These are phyloP conservation scores for Mixornis gularis DNA, from an alignment of 2,113 vertebrate genomes.

Conservation along the genomic window DNA sequence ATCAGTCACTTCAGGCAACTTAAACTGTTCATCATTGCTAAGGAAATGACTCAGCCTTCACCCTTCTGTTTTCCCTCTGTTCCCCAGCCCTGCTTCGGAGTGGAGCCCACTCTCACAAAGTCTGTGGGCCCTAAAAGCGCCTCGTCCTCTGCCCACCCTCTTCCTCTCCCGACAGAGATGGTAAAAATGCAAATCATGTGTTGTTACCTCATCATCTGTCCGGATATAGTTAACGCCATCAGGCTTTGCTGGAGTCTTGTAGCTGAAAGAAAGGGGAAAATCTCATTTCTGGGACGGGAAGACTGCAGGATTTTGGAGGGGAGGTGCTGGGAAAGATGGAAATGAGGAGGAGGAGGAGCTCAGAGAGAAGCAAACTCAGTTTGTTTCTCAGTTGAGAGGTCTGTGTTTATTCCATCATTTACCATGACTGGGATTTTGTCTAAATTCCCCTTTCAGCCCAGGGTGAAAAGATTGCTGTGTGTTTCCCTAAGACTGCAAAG, in stretches of 20 bases:
- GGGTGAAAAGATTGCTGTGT: background rate
- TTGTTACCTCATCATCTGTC: slow-evolving; percentile 91
- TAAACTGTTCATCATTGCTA: background rate
- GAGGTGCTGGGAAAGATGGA: background rate
- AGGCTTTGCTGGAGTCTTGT: slow-evolving; percentile 83
- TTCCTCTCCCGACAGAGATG: background rate
- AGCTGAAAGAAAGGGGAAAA: slow-evolving; percentile 73
- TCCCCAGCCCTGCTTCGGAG: background rate
- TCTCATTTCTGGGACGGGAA: background rate
- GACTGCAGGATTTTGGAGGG: background rate
- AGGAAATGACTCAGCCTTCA: slow-evolving; percentile 55
- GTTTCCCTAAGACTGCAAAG: background rate
- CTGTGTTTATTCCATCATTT: background rate
- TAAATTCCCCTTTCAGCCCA: background rate
- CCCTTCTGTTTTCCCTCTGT: slow-evolving; percentile 42
- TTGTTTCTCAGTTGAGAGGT: background rate
- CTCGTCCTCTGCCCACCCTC: slow-evolving; percentile 29
- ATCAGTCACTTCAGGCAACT: slow-evolving; percentile 36
- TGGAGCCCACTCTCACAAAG: background rate
- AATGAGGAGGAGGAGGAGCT: background rate
- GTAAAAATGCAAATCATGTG: background rate
- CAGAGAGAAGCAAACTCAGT: background rate
- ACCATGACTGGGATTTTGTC: background rate
- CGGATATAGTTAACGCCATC: slow-evolving; percentile 84
- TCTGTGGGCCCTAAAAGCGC: background rate